Evolutionary conservation across 2,113 vertebrate genomes (phyloP).

Genomic region (Petaurus breviceps): DNA sequence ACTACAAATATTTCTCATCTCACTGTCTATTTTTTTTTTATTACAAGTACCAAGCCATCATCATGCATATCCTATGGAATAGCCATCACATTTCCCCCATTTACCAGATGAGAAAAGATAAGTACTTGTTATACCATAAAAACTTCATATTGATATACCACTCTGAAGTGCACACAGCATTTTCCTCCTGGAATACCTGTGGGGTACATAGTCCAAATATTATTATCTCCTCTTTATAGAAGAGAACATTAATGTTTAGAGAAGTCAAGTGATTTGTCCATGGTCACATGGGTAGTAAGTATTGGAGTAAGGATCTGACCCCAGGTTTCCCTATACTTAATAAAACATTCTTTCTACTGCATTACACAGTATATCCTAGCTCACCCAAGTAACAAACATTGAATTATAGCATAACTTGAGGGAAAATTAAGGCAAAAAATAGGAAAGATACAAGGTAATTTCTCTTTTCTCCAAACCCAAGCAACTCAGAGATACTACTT

Average conservation of each 20-base stretch:
- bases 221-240: not conserved
- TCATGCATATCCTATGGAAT: not conserved
- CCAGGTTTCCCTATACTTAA: not conserved
- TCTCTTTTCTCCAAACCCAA: not conserved
- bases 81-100: not conserved
- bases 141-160: not conserved
- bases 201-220: not conserved
- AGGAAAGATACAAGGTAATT: not conserved
- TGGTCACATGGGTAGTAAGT: not conserved
- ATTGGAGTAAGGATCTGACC: no score
- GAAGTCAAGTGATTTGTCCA: not conserved
- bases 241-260: not conserved
- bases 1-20: not conserved
- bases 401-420: not conserved
- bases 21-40: not conserved
- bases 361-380: not conserved
- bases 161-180: not conserved
- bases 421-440: not conserved
- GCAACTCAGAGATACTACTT: not conserved
- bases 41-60: not conserved
- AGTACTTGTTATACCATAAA: not conserved
- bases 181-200: not conserved
- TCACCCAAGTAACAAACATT: not conserved
- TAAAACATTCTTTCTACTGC: not conserved
- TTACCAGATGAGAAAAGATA: not conserved